Evolutionary conservation across 2,888 invertebrate genomes (phyloP).

Genomic region (Cerceris ruficornis): DNA sequence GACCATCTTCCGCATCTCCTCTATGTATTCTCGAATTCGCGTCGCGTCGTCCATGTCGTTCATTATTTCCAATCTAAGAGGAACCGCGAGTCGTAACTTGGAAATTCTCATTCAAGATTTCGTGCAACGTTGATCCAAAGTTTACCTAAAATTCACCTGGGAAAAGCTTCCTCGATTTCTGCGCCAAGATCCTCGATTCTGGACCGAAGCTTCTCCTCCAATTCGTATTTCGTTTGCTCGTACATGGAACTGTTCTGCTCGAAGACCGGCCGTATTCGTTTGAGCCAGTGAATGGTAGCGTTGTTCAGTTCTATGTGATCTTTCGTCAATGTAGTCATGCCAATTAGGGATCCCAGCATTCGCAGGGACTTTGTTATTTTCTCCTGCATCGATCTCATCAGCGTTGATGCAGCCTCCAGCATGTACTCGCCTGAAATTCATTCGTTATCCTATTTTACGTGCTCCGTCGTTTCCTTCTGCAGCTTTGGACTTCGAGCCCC

Average conservation of each 20-base stretch:
- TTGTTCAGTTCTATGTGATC: constrained; percentile 92
- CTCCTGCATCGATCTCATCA: constrained; percentile 87
- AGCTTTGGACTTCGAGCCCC: not conserved
- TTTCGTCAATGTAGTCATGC: constrained; percentile 88
- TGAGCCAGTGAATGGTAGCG: constrained; percentile 92
- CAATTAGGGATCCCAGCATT: constrained; percentile 88
- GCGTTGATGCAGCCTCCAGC: constrained; percentile 88
- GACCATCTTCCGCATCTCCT: constrained; percentile 89
- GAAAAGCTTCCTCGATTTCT: constrained; percentile 88
- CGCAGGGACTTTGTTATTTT: constrained; percentile 87
- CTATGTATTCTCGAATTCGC: constrained; percentile 90
- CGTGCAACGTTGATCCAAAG: not conserved
- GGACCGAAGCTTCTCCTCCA: constrained; percentile 90
- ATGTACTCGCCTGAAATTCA: constrained; percentile 86
- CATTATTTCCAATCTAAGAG: constrained; percentile 85
- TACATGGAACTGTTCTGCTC: constrained; percentile 90
- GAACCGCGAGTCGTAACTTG: not conserved
- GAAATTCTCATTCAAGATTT: too few species aligned
- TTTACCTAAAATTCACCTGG: constrained; percentile 82
- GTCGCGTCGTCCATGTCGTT: constrained; percentile 93
- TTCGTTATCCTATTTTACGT: not conserved
- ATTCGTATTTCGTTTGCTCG: constrained; percentile 91
- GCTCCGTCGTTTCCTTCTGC: not conserved
- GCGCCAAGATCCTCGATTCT: constrained; percentile 88
- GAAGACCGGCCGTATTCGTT: constrained; percentile 90